These are phyloP conservation scores for Habroteleia sp. DNA, from an alignment of 2,888 invertebrate genomes.

Conservation along the genomic window DNA sequence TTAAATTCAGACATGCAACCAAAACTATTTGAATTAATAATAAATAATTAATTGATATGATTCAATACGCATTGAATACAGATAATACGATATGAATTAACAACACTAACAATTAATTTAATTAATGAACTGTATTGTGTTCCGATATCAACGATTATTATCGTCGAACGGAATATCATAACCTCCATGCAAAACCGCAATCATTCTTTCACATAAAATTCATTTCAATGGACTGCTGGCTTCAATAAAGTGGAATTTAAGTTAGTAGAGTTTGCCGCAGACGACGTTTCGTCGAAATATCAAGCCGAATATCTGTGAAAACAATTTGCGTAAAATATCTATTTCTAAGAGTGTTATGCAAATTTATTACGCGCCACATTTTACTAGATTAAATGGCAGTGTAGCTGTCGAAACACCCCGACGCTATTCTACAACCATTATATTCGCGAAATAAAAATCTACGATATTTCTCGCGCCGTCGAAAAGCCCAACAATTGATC, in stretches of 20 bases:
- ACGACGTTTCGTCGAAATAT: constrained; percentile 44
- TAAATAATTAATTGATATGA: no score
- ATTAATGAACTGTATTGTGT: no score
- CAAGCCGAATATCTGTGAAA: constrained; percentile 24
- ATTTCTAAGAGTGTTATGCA: constrained; percentile 50
- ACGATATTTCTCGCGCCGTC: constrained; percentile 3
- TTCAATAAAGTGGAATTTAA: constrained; percentile 42
- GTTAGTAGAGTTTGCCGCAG: constrained; percentile 37
- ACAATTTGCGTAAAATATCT: constrained; percentile 39
- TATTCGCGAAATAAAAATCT: constrained; percentile 24
- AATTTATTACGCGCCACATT: constrained; percentile 50
- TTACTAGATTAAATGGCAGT: constrained; percentile 44
- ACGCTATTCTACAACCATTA: constrained; percentile 12
- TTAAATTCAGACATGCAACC: no score
- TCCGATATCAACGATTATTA: constrained; percentile 3
- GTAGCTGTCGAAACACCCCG: constrained; percentile 15
- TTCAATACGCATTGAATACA: no score
- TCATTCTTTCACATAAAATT: constrained; percentile 23
- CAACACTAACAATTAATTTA: no score
- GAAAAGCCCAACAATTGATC: constrained; percentile 11
- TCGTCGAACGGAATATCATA: constrained; percentile 2
- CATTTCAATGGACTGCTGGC: constrained; percentile 9
- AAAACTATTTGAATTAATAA: no score
- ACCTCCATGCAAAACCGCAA: constrained; percentile 11
- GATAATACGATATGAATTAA: no score